Evolutionary conservation across 2,113 vertebrate species (phyloP).

Genomic region (Amazona guildingii): DNA sequence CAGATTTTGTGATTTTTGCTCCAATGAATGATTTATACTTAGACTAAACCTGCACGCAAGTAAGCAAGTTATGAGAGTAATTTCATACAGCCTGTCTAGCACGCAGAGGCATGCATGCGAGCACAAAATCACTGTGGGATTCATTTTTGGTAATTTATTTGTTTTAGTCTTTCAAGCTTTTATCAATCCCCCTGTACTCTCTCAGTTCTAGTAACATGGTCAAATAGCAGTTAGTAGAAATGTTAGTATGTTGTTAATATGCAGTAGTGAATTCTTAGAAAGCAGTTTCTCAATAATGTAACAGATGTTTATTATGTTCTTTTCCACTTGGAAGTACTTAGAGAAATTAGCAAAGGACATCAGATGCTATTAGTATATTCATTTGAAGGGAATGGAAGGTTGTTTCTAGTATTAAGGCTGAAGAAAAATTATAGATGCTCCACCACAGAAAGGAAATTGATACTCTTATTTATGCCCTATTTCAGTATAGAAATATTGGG

Average conservation of each 20-base stretch:
- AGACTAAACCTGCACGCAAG: background rate
- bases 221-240: background rate
- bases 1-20: background rate
- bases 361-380: background rate
- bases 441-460: background rate
- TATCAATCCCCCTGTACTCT: background rate
- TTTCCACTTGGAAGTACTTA: background rate
- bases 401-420: background rate
- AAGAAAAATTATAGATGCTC: background rate
- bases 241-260: background rate
- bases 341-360: background rate
- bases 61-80: background rate
- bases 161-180: background rate
- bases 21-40: background rate
- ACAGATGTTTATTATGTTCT: background rate
- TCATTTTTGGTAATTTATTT: background rate
- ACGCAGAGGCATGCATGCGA: fast-evolving
- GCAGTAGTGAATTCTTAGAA: slow-evolving; percentile 15
- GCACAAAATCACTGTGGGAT: background rate
- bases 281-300: background rate
- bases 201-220: background rate
- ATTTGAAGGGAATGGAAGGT: background rate
- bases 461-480: background rate
- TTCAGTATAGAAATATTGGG: background rate
- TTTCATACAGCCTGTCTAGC: background rate